A percentile compares a stretch with the other conserved stretches of the same genome.
phyloP scores from a whole-genome alignment of 35 echinoderm and acorn worm genomes.

The Apostichopus parvimensis region DNA sequence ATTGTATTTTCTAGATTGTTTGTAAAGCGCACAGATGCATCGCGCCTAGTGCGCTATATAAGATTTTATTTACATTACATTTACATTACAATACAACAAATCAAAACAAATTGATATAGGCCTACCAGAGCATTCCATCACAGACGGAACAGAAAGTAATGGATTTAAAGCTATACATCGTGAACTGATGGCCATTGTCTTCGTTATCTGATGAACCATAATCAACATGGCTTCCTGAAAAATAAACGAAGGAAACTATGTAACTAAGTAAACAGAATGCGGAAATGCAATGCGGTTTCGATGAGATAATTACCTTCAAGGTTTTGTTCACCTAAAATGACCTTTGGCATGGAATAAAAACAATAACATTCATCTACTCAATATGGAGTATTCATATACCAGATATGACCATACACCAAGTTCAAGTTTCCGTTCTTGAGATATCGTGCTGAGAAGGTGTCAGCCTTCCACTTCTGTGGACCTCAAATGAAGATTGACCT shows the following conservation, averaged over 20 bases:
- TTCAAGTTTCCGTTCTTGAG: background rate
- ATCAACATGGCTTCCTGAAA: background rate
- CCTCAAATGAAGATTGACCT: background rate
- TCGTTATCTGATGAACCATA: background rate
- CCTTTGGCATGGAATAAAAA: too few species aligned
- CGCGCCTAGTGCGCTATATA: too few species aligned
- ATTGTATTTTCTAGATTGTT: too few species aligned
- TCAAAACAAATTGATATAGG: too few species aligned
- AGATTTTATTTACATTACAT: too few species aligned
- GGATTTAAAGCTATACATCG: background rate
- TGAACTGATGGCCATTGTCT: background rate
- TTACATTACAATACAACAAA: too few species aligned
- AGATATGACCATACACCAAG: background rate
- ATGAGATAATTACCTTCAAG: too few species aligned
- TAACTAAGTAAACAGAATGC: too few species aligned
- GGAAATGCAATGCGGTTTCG: too few species aligned
- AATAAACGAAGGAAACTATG: background rate
- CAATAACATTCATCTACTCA: background rate
- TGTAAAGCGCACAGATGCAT: too few species aligned
- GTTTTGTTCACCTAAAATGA: too few species aligned
- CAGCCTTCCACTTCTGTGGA: background rate
- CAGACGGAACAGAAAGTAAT: conserved; percentile 16
- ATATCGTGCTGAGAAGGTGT: background rate
- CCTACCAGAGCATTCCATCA: conserved; percentile 22
- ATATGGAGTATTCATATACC: background rate